Percentiles rank a stretch among this genome's conserved stretches.
Conservation (phyloP, 1,140 invertebrate species). For the Brachionus plicatilis region DNA sequence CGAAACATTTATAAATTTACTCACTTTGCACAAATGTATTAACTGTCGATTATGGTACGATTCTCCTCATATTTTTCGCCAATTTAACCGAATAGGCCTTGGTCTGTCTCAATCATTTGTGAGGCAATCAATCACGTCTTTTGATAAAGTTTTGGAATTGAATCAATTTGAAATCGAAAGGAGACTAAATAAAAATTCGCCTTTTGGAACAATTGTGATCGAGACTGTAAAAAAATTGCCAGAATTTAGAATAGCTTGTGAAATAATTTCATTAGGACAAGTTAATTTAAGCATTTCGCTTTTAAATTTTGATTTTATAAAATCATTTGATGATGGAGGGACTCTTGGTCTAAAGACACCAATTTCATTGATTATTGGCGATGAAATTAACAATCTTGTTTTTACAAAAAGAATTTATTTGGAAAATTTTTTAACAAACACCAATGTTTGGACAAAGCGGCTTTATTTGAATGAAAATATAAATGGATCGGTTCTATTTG, state of each 20-base stretch:
- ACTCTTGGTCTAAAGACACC: neutral
- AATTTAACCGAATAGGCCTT: neutral
- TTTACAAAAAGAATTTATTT: neutral
- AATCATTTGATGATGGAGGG: neutral
- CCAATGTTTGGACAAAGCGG: neutral
- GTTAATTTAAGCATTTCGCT: neutral
- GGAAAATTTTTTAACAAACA: neutral
- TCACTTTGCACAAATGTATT: neutral
- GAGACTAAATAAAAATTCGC: neutral
- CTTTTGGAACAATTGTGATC: neutral
- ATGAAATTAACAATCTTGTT: neutral
- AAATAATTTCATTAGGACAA: neutral
- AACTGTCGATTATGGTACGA: neutral
- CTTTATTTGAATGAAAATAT: neutral
- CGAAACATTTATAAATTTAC: neutral
- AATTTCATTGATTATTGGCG: neutral
- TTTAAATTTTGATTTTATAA: neutral
- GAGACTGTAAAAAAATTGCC: neutral
- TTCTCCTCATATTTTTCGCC: slow-evolving; percentile 5
- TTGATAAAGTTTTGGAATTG: neutral
- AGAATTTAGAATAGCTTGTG: neutral
- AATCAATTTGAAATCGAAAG: neutral
- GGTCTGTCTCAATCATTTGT: neutral
- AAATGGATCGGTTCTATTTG: neutral
- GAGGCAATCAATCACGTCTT: neutral